Percentiles rank a stretch among this genome's conserved stretches.
phyloP scores from a whole-genome alignment of 1,140 invertebrate species.

The Monochamus saltuarius region DNA sequence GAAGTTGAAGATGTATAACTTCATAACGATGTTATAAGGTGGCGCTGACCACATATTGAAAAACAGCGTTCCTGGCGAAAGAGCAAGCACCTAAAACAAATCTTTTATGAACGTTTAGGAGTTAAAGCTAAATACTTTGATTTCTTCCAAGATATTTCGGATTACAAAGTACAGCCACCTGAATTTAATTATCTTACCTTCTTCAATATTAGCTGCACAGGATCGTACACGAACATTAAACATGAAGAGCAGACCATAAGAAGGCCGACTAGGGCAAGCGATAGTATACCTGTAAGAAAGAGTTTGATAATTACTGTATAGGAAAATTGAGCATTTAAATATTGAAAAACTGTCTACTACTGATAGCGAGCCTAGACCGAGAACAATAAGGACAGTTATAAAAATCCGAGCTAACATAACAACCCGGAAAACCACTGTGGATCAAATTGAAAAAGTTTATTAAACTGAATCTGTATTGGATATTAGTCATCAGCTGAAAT shows the following conservation, averaged over 20 bases:
- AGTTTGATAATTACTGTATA: background rate
- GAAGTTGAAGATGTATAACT: conserved; percentile 82
- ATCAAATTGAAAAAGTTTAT: too few species aligned
- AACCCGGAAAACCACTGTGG: too few species aligned
- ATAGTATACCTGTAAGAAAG: conserved; percentile 39
- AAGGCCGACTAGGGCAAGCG: conserved; percentile 42
- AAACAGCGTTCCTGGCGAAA: conserved; percentile 57
- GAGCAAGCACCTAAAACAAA: conserved; percentile 53
- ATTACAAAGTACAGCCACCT: too few species aligned
- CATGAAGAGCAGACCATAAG: conserved; percentile 52
- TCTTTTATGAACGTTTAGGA: background rate
- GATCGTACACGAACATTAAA: conserved; percentile 56
- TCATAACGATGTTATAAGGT: conserved; percentile 68
- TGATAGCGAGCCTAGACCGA: too few species aligned
- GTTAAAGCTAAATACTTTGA: too few species aligned
- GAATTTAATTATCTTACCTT: conserved; percentile 51
- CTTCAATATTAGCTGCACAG: conserved; percentile 54
- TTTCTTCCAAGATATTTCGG: too few species aligned
- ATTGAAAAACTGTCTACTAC: too few species aligned
- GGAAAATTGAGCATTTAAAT: too few species aligned
- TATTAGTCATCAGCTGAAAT: too few species aligned
- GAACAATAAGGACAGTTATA: too few species aligned
- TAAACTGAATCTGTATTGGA: too few species aligned
- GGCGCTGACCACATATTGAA: conserved; percentile 70
- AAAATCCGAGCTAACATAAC: too few species aligned